These are phyloP conservation scores for Tiliacea citrago DNA, from an alignment of 2,888 invertebrate genomes.

Conservation along the genomic window DNA sequence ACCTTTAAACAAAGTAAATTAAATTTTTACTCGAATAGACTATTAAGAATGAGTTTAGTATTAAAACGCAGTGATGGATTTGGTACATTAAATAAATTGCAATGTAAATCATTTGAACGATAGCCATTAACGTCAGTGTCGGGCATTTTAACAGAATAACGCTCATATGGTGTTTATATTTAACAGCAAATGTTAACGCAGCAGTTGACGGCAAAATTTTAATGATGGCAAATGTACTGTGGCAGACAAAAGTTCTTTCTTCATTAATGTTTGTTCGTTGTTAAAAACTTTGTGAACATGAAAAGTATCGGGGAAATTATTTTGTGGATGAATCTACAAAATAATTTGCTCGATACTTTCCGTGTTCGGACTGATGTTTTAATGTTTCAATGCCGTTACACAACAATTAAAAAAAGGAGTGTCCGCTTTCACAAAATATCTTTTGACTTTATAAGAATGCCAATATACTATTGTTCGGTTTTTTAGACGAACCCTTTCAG, in stretches of 20 bases:
- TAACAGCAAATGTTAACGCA: background rate
- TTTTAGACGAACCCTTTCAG: background rate
- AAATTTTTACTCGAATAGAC: slow-evolving; percentile 27
- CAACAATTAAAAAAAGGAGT: background rate
- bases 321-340: too few relatives aligned
- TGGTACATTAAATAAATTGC: slow-evolving; percentile 31
- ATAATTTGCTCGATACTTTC: too few relatives aligned
- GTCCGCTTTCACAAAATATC: background rate
- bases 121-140: slow-evolving; percentile 11
- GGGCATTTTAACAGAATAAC: background rate
- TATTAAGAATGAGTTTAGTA: slow-evolving; percentile 26
- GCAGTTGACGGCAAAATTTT: background rate
- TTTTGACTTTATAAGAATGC: background rate
- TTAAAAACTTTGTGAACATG: background rate
- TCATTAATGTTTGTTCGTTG: background rate
- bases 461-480: background rate
- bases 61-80: slow-evolving; percentile 53
- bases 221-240: background rate
- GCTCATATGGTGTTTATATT: slow-evolving; percentile 3
- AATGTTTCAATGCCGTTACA: background rate
- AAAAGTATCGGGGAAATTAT: too few relatives aligned
- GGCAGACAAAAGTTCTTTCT: background rate
- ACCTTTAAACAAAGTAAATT: slow-evolving; percentile 23
- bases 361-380: background rate
- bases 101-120: slow-evolving; percentile 32